Percentiles rank a stretch among this genome's conserved stretches.
phyloP scores from a whole-genome alignment of 53 echinoderm and acorn worm species.

The Luidia sarsii region DNA sequence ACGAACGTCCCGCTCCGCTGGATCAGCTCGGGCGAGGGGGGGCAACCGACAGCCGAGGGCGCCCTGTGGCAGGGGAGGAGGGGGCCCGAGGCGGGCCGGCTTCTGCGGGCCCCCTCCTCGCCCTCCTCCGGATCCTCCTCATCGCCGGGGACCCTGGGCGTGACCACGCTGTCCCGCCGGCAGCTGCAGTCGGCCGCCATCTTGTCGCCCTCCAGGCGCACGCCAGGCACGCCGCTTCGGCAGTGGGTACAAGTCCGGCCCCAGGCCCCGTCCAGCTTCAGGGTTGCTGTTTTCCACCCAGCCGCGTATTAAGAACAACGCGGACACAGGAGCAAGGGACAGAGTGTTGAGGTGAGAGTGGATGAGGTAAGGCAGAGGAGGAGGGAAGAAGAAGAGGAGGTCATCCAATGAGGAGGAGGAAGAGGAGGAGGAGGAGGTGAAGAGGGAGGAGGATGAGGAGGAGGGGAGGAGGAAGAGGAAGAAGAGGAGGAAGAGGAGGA shows the following conservation, averaged over 20 bases:
- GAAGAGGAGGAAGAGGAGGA: background rate
- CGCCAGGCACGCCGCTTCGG: slow-evolving; percentile 59
- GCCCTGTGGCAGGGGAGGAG: too few species aligned
- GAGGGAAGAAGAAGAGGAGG: background rate
- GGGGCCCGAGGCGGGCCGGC: background rate
- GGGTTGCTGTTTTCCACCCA: background rate
- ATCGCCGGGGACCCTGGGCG: slow-evolving; percentile 22
- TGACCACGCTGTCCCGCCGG: slow-evolving; percentile 68
- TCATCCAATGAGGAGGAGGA: too few species aligned
- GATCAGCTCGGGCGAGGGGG: slow-evolving; percentile 49
- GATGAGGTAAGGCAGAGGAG: background rate
- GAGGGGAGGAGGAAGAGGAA: background rate
- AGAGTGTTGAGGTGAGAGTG: background rate
- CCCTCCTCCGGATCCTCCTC: too few species aligned
- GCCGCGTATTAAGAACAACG: background rate
- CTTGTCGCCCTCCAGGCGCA: slow-evolving; percentile 52
- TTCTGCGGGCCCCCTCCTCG: too few species aligned
- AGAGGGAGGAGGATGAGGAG: background rate
- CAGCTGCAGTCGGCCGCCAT: slow-evolving; percentile 63
- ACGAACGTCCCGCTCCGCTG: slow-evolving; percentile 81
- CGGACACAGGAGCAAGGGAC: too few species aligned
- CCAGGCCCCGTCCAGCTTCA: slow-evolving; percentile 81
- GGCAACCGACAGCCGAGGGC: background rate
- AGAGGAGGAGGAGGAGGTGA: background rate
- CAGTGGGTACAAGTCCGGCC: slow-evolving; percentile 70